Base-by-base conservation (phyloP, 1,140 invertebrate genomes). In the Lepidurus arcticus region DNA sequence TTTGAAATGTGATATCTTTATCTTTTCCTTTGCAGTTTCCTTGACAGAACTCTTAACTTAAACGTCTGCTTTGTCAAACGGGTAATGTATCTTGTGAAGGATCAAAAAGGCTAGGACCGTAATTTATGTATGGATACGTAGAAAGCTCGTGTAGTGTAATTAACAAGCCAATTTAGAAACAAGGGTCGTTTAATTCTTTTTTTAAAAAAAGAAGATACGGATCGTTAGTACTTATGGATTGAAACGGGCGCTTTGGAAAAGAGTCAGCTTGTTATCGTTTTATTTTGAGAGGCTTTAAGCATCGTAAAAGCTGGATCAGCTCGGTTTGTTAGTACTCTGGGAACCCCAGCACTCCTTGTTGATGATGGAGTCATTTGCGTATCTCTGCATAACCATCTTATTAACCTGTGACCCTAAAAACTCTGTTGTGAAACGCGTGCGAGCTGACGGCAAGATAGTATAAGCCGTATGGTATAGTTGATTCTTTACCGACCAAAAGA, bases 161-260 rank as follows among this genome's bases (percentile, higher is more conserved):
- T 65, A 65, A 65, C 53, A 65, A 65, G 53, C 53, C 53, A 65
- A 65, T 65, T 65, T 65, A 21, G 53, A 65, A 65, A 65, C 53
- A 65, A 9, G 53, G n/a, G 53, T 65, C 53, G 53, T 21, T 65
- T n/a, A 21, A 13, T n/a, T 16, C 53, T 24, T n/a, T n/a, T 21
- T 65, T 65, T n/a, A 65, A 13, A 21, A 13, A 21, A 65, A 65
- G 21, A 65, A 65, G 53, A 65, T 65, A 34, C 34, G 16, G 53
- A 65, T 65, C 53, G 53, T 65, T 65, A 16, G 53, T 5, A 65
- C 6, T n/a, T 7, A 65, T 65, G 9, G 16, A 65, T 65, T 65
- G 53, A 13, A 21, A n/a, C 21, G 1, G 53, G 10, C 21, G 53
- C 8, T 13, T 21, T 16, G 1, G 8, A 7, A 65, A 65, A 65